Base-by-base conservation (phyloP, 2,113 vertebrate genomes). In the Dicentrarchus labrax region DNA sequence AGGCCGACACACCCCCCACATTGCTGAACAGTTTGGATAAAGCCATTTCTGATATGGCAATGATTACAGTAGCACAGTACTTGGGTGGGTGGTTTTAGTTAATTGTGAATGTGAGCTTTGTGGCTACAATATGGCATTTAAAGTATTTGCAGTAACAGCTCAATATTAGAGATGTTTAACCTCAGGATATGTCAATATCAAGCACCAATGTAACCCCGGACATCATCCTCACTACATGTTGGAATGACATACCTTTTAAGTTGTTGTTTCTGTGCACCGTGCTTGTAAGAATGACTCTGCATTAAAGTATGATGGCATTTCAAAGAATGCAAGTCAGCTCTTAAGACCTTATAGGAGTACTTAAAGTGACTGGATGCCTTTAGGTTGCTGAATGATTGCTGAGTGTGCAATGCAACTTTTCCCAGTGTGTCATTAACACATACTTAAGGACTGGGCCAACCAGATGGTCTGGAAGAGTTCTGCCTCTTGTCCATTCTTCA, bases 391-490 rank as follows among this genome's bases (percentile, higher is more conserved):
- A 73, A 61, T 43, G 30, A 30, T 30, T 30, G 30, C 30, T 30
- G n/a, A 68, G 59, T 39, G 62, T 70, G 68, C 43, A 72, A 78
- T 41, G 56, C 60, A 8, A 80, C 65, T 84, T 30, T 48, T 78
- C 51, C 68, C 19, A 17, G 71, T 57, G 11, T 82, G 87, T 88
- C 82, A 86, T 84, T 76, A 76, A 36, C 70, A 73, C 85, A 89
- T 87, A 60, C 64, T 86, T 85, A 19, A 70, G 71, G 68, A 94
- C 89, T 61, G 70, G 86, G 51, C 50, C 45, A 85, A 91, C 89
- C 83, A 91, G 88, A 86, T 79, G 47, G 54, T 83, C 30, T 11
- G 24, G 65, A 78, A 71, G 56, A 72, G 51, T 24, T 56, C 48
- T 66, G 17, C 48, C 64, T 64, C 4, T 10, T 22, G 47, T 62